Evolutionary conservation across 2,797 vertebrate genomes (phyloP), one percentile per base, ranked within the genome.

Genomic region (Chiloscyllium punctatum): DNA sequence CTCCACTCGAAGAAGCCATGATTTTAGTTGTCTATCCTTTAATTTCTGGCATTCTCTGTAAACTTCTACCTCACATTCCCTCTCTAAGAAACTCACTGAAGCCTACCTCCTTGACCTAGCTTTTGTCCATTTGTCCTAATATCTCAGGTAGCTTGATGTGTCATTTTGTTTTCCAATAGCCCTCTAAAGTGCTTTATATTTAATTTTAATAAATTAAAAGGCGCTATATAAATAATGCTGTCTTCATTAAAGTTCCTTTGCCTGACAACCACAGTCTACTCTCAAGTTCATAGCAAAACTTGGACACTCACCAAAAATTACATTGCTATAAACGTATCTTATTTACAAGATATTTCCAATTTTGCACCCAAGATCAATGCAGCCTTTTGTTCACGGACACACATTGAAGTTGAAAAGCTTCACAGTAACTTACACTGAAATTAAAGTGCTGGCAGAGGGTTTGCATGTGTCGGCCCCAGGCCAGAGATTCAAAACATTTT

Each of bases 341-440:
- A 77, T 95, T 95, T 95, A 74, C 48, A 95, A 95, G 68, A 30
- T 95, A 74, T 95, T 74, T 77, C 94, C 94, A 77, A 48, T 53
- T 95, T 51, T 51, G 15, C 16, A 11, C 77, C 71, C 94, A 95
- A 95, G 94, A 95, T 94, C 92, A 71, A 27, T 53, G 30, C 48
- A 30, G 71, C 94, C 69, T 77, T 62, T 95, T 95, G 71, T 95
- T 95, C 77, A 57, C 33, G 9, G 48, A 37, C 69, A 27, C 42
- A 74, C 27, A 13, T 74, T 74, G 74, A 72, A 94, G 69, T 27
- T 94, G 92, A 42, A 94, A 51, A 68, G 16, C 21, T 94, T 74
- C 71, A 94, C 42, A 74, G 71, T 27, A 74, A 94, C 27, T 53
- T 94, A 21, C 42, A 95, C 77, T 16, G 30, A 95, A 94, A 94